Conservation (phyloP, 2,113 vertebrate species). For the Pseudonaja textilis region DNA sequence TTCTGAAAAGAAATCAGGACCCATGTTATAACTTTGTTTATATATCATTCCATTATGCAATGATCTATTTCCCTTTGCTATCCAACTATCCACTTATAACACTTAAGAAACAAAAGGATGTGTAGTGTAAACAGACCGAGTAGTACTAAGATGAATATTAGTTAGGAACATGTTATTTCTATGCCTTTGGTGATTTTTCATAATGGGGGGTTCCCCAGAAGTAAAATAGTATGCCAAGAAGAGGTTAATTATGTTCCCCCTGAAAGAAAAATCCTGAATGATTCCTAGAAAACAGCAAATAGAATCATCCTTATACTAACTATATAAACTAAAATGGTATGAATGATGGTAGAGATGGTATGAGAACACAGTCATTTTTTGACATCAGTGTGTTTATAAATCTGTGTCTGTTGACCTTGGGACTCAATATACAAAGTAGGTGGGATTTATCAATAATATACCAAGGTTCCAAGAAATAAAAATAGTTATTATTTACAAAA, state of each 20-base stretch:
- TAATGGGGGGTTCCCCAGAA: neutral
- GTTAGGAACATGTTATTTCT: neutral
- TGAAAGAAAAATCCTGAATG: neutral
- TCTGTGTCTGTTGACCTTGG: neutral
- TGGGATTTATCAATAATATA: neutral
- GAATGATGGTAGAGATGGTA: neutral
- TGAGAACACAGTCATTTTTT: neutral
- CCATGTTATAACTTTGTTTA: neutral
- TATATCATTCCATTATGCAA: neutral
- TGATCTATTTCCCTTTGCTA: neutral
- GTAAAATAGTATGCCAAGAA: neutral
- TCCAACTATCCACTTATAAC: no score
- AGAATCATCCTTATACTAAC: neutral
- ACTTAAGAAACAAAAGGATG: neutral
- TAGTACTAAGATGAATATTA: neutral
- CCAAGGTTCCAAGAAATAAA: neutral
- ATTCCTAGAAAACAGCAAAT: neutral
- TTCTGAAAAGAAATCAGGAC: neutral
- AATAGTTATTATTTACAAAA: neutral
- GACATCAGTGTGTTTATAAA: neutral
- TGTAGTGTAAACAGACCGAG: no score
- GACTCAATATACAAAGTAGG: neutral
- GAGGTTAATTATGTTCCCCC: neutral
- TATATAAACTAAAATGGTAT: neutral
- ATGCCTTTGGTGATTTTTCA: neutral